Evolutionary conservation across 2,888 invertebrate genomes (phyloP).

Genomic region (Rotaria socialis): DNA sequence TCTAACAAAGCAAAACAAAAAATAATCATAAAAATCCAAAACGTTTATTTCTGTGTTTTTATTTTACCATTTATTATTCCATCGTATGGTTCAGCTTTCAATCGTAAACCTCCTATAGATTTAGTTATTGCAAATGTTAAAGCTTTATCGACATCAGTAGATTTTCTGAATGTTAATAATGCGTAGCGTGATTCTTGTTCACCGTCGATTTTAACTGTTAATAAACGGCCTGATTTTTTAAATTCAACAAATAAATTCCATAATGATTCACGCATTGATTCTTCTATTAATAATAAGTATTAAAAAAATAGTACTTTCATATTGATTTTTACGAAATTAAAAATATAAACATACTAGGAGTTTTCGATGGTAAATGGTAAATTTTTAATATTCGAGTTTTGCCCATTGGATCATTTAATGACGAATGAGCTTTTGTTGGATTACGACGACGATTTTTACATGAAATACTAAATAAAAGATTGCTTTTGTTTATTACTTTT

Average conservation of each 20-base stretch:
- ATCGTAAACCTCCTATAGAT: not conserved
- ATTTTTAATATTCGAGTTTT: conserved; percentile 7
- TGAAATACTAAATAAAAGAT: not conserved
- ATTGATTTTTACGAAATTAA: not conserved
- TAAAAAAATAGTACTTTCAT: too few relatives aligned
- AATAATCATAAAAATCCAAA: too few relatives aligned
- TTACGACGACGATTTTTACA: not conserved
- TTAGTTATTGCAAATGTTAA: not conserved
- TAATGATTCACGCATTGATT: not conserved
- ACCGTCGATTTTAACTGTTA: conserved; percentile 26
- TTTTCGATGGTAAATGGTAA: conserved; percentile 8
- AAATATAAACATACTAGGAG: not conserved
- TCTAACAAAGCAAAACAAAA: not conserved
- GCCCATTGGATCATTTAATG: not conserved
- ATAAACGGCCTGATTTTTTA: conserved; percentile 11
- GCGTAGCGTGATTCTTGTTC: conserved; percentile 29
- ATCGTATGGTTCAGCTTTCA: conserved; percentile 12
- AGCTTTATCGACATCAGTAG: not conserved
- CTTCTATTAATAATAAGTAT: not conserved
- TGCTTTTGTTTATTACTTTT: too few relatives aligned
- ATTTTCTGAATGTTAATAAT: conserved; percentile 1
- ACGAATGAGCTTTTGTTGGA: not conserved
- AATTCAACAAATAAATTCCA: conserved; percentile 21
- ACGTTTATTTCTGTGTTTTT: too few relatives aligned
- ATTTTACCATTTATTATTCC: not conserved